Evolutionary conservation across 2,113 vertebrate species (phyloP).

Genomic region (Vanacampus margaritifer): DNA sequence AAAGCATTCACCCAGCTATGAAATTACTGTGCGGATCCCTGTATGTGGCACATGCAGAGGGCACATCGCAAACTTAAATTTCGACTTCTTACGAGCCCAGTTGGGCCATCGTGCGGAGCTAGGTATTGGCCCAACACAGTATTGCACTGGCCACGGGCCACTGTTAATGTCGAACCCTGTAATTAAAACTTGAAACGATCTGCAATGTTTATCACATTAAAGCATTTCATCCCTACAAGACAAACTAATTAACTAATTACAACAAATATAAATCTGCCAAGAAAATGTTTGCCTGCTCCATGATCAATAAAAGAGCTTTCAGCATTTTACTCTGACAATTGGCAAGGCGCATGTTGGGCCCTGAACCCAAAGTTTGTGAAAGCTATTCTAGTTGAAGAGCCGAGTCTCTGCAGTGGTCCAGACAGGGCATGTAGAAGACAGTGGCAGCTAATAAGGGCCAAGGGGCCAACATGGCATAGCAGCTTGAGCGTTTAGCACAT

Average conservation of each 20-base stretch:
- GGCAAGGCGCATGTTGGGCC: background rate
- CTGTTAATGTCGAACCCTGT: no score
- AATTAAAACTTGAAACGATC: no score
- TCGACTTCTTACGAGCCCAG: no score
- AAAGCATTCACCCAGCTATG: no score
- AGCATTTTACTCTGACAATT: background rate
- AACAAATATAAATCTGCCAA: background rate
- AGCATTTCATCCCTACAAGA: background rate
- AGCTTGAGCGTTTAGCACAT: conserved; percentile 77
- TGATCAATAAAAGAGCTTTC: background rate
- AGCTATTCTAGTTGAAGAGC: background rate
- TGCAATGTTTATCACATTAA: background rate
- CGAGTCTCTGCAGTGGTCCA: conserved; percentile 17
- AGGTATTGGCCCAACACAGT: no score
- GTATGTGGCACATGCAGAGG: no score
- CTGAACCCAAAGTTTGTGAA: background rate
- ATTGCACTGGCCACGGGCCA: no score
- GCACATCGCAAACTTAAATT: no score
- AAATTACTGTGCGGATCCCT: no score
- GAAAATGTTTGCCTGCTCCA: background rate
- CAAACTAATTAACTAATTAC: background rate
- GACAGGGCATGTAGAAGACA: conserved; percentile 31
- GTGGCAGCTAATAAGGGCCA: conserved; percentile 59
- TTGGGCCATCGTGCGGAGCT: no score
- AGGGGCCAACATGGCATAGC: conserved; percentile 51